Evolutionary conservation across 2,113 vertebrate species (phyloP).

Genomic region (Sinocyclocheilus rhinocerous): DNA sequence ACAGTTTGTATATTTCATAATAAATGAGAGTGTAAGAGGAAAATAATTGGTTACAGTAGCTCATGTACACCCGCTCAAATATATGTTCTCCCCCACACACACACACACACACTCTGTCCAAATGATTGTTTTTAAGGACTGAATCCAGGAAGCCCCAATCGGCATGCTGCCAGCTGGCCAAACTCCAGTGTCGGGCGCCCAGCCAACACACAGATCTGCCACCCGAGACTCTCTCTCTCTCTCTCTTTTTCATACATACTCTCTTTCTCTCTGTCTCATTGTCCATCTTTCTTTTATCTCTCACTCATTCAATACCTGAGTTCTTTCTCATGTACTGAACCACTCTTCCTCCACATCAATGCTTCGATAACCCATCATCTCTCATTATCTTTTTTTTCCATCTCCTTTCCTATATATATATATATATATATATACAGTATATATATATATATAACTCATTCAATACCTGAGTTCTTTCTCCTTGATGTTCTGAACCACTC

Average conservation of each 20-base stretch:
- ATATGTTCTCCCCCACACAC: slow-evolving; percentile 52
- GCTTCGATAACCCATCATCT: too few species aligned
- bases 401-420: too few species aligned
- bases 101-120: slow-evolving; percentile 67
- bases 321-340: slow-evolving; percentile 15
- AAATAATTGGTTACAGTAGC: slow-evolving; percentile 59
- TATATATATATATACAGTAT: too few species aligned
- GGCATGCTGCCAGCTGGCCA: slow-evolving; percentile 75
- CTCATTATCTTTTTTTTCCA: too few species aligned
- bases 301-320: slow-evolving; percentile 51
- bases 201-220: slow-evolving; percentile 67
- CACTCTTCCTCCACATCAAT: not conserved
- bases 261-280: slow-evolving; percentile 42
- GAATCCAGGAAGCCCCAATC: slow-evolving; percentile 76
- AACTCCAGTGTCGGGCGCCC: slow-evolving; percentile 70
- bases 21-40: slow-evolving; percentile 55
- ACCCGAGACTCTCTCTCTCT: slow-evolving; percentile 33
- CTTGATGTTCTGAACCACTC: slow-evolving; percentile 34
- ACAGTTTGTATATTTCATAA: slow-evolving; percentile 54
- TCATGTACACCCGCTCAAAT: slow-evolving; percentile 59
- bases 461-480: not conserved
- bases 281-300: slow-evolving; percentile 37
- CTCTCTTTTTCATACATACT: slow-evolving; percentile 47
- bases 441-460: too few species aligned
- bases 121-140: slow-evolving; percentile 81